These are phyloP conservation scores for Calliphora vomitoria DNA, from an alignment of 2,888 invertebrate genomes.

Conservation along the genomic window DNA sequence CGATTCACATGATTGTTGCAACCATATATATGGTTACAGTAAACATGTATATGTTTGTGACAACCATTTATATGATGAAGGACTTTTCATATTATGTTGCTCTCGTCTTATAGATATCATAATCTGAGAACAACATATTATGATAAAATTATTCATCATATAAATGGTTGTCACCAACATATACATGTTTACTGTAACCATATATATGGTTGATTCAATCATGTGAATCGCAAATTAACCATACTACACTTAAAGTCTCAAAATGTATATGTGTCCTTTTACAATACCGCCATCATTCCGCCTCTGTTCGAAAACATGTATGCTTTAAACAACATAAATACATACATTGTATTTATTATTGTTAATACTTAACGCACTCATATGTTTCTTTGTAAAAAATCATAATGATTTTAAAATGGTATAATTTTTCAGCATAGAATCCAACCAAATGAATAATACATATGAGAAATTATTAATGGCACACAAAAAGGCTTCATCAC, in stretches of 20 bases:
- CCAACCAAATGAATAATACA: constrained; percentile 18
- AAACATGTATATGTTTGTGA: too few relatives aligned
- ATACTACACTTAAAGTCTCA: not conserved
- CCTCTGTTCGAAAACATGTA: not conserved
- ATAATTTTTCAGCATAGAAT: constrained; percentile 46
- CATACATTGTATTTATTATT: not conserved
- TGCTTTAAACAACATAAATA: not conserved
- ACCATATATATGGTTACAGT: too few relatives aligned
- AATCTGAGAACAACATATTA: too few relatives aligned
- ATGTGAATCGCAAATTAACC: too few relatives aligned
- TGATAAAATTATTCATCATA: too few relatives aligned
- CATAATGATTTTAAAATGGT: constrained; percentile 60
- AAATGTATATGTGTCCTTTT: not conserved
- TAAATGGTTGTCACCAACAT: too few relatives aligned
- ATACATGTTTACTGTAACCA: too few relatives aligned
- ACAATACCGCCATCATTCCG: not conserved
- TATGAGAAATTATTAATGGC: constrained; percentile 9
- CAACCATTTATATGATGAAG: too few relatives aligned
- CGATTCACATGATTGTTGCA: too few relatives aligned
- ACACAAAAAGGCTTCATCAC: not conserved
- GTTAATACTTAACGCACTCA: constrained; percentile 6
- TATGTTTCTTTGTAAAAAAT: constrained; percentile 49
- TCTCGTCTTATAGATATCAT: too few relatives aligned
- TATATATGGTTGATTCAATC: too few relatives aligned
- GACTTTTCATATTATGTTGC: too few relatives aligned